Evolutionary conservation across 2,113 vertebrate species (phyloP), one percentile per base, ranked within the genome.

Genomic region (Abramis brama): DNA sequence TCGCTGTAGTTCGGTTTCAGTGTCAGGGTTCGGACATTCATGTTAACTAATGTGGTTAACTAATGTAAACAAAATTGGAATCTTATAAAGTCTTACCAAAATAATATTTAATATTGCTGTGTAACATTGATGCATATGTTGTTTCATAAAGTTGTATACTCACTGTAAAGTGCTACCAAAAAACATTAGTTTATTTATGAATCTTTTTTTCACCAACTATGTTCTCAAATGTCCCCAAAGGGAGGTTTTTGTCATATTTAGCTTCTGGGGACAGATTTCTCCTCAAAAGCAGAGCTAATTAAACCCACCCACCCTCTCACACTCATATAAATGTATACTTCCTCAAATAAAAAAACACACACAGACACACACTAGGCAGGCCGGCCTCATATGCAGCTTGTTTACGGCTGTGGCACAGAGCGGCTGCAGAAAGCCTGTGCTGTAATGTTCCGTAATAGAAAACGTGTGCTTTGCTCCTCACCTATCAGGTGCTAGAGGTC

Each of bases 401-500:
- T 85, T 87, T 85, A 85, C n/a, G 7, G 30, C 60, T 66, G 2
- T 73, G 64, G 81, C 23, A 25, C 71, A 68, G 74, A 79, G 39
- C 11, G 36, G 33, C 62, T 79, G 64, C 52, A 60, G 70, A 68
- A 19, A 50, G 68, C 66, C 45, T 25, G 66, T 91, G 88, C 89
- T 86, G 74, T 85, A 64, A 86, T 78, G 86, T 36, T 36, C 25
- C 4, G n/a, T 77, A 77, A 77, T 79, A 23, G 85, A 89, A 78
- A 88, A 79, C 85, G 66, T 89, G 91, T 80, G 86, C 92, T 88
- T 15, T 83, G 88, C 90, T 92, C 91, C 91, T 94, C 92, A 92
- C 93, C 94, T 93, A 94, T 95, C 93, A 95, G 94, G 93, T 94
- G 93, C 89, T 33, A 85, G 11, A 75, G 92, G 92, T 93, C 92